Evolutionary conservation across 2,113 vertebrate species (phyloP), one percentile per base, ranked within the genome.

Genomic region (Rhynchomys soricoides): DNA sequence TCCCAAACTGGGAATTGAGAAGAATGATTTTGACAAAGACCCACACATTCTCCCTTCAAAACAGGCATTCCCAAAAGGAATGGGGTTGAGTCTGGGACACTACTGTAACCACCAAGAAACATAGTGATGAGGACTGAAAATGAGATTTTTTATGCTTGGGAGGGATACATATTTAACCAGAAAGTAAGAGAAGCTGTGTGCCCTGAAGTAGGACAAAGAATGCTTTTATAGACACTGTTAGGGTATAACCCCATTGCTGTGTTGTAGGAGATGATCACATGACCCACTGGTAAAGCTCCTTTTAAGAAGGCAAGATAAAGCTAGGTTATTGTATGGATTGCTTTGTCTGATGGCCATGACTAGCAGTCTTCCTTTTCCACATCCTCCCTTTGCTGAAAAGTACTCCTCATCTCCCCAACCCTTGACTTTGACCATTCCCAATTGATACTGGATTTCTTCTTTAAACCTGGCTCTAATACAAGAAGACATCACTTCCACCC

Each of bases 11-110:
- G 21, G 1, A 11, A 48, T 9, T 37, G 17, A 82, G 86, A 82
- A 40, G 9, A 40, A 66, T 40, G 37, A 55, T 43, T 26, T 13
- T 57, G 73, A 83, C 34, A 0, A 16, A 64, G 40, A 34, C 24
- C 50, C 78, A 86, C 22, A 96, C 40, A 94, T 64, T 90, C 86
- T 96, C 93, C 95, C 89, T 97, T 97, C 91, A 97, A 97, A 94
- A 93, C 59, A 85, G 86, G 75, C 86, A 91, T 96, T 96, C 89
- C 43, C 86, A 55, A 88, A 96, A 50, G 40, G 17, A 91, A 79
- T 3, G 48, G n/a, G 75, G 43, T 57, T 29, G 11, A 40, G 1
- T 57, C 21, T 29, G 50, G 16, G 43, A 1, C 21, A 68, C 8
- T 7, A 34, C 57, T 26, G 1, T 13, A 43, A 45, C n/a, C 5